Evolutionary conservation across 2,888 invertebrate genomes (phyloP), one percentile per base, ranked within the genome.

Genomic region (Hypomecis punctinalis): DNA sequence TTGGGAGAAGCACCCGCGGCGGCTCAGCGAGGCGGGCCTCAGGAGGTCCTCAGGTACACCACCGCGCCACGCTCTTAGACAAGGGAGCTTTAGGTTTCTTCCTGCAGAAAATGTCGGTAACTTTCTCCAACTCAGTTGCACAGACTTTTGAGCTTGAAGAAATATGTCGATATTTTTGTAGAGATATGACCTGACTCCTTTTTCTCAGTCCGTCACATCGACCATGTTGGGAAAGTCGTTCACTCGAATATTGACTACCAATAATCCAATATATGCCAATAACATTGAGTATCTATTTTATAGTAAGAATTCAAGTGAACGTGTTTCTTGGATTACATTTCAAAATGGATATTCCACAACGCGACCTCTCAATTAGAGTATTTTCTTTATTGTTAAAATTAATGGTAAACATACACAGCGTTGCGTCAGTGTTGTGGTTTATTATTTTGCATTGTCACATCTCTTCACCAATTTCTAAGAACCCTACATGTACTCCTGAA

Each of bases 11-110:
- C 95, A 96, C 80, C 94, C 95, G 76, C 94, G 96, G 78, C 94
- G 96, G 84, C 94, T 96, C 83, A 95, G 95, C 91, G 96, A 96
- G 92, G 96, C 96, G 78, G 96, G 96, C 82, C 94, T 96, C 75
- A 94, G 96, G 81, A 94, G 96, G 88, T 95, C 95, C 82, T 96
- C 96, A 95, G 96, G 96, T 96, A 95, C 42, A 35, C 36, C 43
- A 36, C 51, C n/a, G 9, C 23, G 11, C 9, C 9, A n/a, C n/a
- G 23, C 39, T 8, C 47, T 56, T 56, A 47, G 33, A 55, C 5
- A 56, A 47, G 39, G 56, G 5, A 47, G 56, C 54, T 39, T 10
- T 46, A 37, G 36, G 8, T 35, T 5, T 10, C 35, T 33, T 23
- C 9, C 36, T 11, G 5, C 5, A 37, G 7, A 45, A 45, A n/a